These are phyloP conservation scores for Melanargia galathea DNA, from an alignment of 2,888 invertebrate genomes.

Conservation along the genomic window DNA sequence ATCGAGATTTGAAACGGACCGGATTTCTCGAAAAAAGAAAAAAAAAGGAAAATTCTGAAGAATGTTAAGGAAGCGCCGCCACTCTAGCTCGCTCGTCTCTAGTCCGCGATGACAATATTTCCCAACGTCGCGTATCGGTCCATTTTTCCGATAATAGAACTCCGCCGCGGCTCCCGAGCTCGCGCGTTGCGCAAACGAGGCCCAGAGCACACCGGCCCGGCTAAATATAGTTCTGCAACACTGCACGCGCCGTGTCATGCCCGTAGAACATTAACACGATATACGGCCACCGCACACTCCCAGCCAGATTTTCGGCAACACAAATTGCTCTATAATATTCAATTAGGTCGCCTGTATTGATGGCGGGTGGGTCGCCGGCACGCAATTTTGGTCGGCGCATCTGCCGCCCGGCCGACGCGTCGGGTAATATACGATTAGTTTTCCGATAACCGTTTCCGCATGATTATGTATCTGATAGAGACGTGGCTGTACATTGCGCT, in stretches of 20 bases:
- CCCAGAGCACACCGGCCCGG: constrained; percentile 70
- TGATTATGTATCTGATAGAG: constrained; percentile 36
- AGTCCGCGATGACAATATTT: constrained; percentile 46
- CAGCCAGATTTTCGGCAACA: constrained; percentile 79
- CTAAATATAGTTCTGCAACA: constrained; percentile 74
- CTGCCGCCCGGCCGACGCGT: constrained; percentile 61
- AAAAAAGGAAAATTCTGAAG: neutral
- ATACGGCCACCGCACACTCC: constrained; percentile 75
- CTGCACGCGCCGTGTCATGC: constrained; percentile 65
- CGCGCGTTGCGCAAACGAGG: constrained; percentile 72
- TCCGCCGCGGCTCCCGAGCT: constrained; percentile 56
- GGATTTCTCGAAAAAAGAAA: neutral
- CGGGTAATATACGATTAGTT: constrained; percentile 78
- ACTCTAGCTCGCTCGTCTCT: too few species aligned
- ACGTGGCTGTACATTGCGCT: constrained; percentile 21
- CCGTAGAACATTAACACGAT: constrained; percentile 77
- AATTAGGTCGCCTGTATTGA: constrained; percentile 78
- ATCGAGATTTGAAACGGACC: neutral
- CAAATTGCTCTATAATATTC: constrained; percentile 81
- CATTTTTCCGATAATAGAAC: constrained; percentile 80
- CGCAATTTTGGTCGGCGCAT: constrained; percentile 79
- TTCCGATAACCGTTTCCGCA: constrained; percentile 52
- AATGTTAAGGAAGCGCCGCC: constrained; percentile 5
- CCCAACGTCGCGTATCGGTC: constrained; percentile 47
- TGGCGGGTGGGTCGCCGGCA: constrained; percentile 58